These are phyloP conservation scores for Sebastes kiyomatsui DNA, from an alignment of 2,797 vertebrate species.

Conservation along the genomic window DNA sequence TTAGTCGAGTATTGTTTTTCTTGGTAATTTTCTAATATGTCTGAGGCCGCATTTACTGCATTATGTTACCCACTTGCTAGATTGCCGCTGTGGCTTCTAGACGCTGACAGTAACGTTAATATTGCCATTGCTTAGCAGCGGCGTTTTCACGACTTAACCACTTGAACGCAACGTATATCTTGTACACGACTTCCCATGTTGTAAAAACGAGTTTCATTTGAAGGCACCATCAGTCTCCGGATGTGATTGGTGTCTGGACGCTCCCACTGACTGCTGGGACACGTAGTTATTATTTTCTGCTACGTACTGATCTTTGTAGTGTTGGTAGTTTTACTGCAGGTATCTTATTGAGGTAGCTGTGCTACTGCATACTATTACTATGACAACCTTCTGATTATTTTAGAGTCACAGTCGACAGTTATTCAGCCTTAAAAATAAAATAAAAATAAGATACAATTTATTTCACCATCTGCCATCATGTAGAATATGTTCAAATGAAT, in stretches of 20 bases:
- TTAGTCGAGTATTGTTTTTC: no score
- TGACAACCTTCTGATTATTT: not conserved
- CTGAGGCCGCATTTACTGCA: no score
- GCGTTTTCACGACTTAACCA: no score
- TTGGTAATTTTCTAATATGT: no score
- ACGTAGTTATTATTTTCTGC: not conserved
- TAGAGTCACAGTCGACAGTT: not conserved
- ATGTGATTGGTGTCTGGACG: not conserved
- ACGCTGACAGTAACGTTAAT: no score
- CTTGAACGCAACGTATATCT: rapidly evolving
- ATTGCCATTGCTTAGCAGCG: no score
- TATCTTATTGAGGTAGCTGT: not conserved
- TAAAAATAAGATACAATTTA: no score
- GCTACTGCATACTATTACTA: not conserved
- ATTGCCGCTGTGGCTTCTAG: no score
- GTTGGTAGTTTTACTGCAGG: not conserved
- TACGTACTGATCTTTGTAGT: not conserved
- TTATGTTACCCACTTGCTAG: no score
- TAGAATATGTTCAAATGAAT: not conserved
- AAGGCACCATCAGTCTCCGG: no score
- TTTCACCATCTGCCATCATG: not conserved
- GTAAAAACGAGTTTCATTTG: no score
- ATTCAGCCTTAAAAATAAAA: not conserved
- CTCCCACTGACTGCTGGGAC: conserved; percentile 5
- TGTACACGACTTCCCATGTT: no score